phyloP scores from a whole-genome alignment of 2,888 invertebrate genomes.

The Aporophyla lueneburgensis region DNA sequence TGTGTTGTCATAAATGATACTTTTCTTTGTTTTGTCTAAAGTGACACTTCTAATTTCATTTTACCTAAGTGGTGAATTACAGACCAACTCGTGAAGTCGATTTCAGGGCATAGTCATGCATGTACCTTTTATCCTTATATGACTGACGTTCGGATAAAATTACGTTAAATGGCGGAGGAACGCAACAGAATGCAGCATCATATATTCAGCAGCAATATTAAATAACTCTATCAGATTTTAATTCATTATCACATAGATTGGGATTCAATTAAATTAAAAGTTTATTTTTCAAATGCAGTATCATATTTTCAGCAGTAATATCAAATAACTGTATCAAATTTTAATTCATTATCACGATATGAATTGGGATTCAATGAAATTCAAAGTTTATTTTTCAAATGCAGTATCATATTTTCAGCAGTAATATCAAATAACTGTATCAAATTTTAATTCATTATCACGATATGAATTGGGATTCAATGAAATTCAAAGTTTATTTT shows the following conservation, averaged over 20 bases:
- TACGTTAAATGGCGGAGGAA: no score
- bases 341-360: constrained; percentile 21
- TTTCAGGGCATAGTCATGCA: no score
- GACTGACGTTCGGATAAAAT: no score
- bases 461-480: neutral
- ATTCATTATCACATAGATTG: no score
- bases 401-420: neutral
- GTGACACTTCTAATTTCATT: neutral
- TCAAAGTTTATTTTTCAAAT: constrained; percentile 42
- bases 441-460: constrained; percentile 20
- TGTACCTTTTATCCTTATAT: no score
- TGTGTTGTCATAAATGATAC: neutral
- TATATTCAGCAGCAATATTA: no score
- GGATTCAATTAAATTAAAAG: no score
- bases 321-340: neutral
- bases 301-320: neutral
- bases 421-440: neutral
- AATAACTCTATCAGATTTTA: no score
- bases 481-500: constrained; percentile 38
- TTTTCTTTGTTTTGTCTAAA: neutral
- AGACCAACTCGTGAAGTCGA: no score
- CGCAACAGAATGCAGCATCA: no score
- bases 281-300: no score
- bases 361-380: constrained; percentile 1
- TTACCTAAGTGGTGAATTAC: neutral